Conservation (phyloP, 2,113 vertebrate species). For the Albula goreensis region DNA sequence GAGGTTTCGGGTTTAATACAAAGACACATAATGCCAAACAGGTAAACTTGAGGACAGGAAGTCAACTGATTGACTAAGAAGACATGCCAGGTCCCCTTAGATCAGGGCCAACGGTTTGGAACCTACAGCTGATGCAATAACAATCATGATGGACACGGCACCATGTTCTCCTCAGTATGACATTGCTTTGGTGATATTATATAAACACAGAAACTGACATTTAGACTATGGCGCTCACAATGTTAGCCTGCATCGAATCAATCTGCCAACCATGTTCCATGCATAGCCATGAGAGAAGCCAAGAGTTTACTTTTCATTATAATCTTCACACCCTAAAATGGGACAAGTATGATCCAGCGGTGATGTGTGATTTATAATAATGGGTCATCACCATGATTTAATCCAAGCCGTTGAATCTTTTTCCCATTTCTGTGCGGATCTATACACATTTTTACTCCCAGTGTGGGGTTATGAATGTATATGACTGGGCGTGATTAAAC, state of each 20-base stretch:
- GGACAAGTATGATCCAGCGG: no score
- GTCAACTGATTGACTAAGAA: neutral
- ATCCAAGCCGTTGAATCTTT: slow-evolving; percentile 17
- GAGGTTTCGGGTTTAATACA: neutral
- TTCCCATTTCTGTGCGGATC: slow-evolving; percentile 44
- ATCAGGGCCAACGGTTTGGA: neutral
- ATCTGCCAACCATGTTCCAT: neutral
- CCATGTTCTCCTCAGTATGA: neutral
- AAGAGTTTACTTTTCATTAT: no score
- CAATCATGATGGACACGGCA: neutral
- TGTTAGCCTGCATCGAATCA: neutral
- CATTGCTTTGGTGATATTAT: neutral
- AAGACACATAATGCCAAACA: neutral
- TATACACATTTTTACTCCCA: slow-evolving; percentile 44
- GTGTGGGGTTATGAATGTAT: slow-evolving; percentile 61
- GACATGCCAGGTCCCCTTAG: neutral
- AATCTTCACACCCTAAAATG: no score
- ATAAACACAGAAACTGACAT: neutral
- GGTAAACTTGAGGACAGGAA: neutral
- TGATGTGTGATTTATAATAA: slow-evolving; percentile 46
- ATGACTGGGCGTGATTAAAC: slow-evolving; percentile 53
- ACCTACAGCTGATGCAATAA: neutral
- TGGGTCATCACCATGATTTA: slow-evolving; percentile 40
- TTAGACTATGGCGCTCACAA: neutral
- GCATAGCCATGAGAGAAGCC: neutral